A percentile compares a stretch with the other conserved stretches of the same genome.
phyloP scores from a whole-genome alignment of 2,888 invertebrate genomes.

The Pseudoips prasinana region DNA sequence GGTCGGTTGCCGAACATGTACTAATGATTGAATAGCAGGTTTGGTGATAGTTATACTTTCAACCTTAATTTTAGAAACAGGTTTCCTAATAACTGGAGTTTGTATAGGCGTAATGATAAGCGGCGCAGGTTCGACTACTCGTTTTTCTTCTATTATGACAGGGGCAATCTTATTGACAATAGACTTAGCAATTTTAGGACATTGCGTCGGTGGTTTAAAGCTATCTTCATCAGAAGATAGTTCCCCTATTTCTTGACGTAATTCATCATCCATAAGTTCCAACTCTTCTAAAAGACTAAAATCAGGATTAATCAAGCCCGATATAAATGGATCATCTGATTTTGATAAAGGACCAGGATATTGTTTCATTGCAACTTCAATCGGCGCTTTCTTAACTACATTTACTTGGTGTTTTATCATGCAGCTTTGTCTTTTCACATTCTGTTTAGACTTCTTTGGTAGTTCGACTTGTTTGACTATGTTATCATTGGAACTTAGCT shows the following conservation, averaged over 20 bases:
- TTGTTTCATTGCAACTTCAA: constrained; percentile 32
- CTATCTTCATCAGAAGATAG: constrained; percentile 62
- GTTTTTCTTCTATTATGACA: constrained; percentile 12
- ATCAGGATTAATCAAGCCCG: constrained; percentile 62
- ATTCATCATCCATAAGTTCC: constrained; percentile 72
- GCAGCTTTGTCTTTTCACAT: constrained; percentile 10
- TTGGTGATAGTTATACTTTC: constrained; percentile 5
- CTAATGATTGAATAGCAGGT: constrained; percentile 1
- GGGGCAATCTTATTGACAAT: constrained; percentile 11
- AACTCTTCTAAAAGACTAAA: constrained; percentile 72
- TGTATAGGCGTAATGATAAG: background rate
- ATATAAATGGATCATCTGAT: constrained; percentile 55
- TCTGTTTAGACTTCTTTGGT: constrained; percentile 8
- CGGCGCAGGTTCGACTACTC: background rate
- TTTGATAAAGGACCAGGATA: constrained; percentile 30
- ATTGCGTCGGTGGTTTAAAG: constrained; percentile 29
- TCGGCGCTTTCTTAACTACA: constrained; percentile 14
- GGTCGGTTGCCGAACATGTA: constrained; percentile 3
- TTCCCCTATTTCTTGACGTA: constrained; percentile 70
- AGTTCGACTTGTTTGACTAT: constrained; percentile 4
- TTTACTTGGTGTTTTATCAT: constrained; percentile 6
- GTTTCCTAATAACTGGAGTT: constrained; percentile 1
- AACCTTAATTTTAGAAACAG: constrained; percentile 3
- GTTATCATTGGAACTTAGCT: constrained; percentile 6
- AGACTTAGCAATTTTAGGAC: constrained; percentile 31